phyloP scores from a whole-genome alignment of 2,888 invertebrate species.

The Oeneis ivallda region DNA sequence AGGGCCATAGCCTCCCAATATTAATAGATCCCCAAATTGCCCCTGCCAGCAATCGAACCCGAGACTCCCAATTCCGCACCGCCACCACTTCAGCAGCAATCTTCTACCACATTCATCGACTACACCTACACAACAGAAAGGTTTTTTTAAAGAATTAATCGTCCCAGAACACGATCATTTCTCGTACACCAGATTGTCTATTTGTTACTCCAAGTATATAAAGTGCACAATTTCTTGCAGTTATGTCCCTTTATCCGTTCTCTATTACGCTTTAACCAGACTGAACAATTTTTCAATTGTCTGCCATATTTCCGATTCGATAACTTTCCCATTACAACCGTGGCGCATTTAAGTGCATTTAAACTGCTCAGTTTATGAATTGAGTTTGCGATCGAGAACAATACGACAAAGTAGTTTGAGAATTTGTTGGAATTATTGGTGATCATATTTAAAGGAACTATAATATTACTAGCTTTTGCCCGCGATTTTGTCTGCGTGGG shows the following conservation, averaged over 20 bases:
- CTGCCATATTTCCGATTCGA: slow-evolving; percentile 30
- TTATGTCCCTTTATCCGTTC: slow-evolving; percentile 28
- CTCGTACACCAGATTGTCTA: slow-evolving; percentile 38
- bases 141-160: slow-evolving; percentile 31
- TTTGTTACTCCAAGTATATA: slow-evolving; percentile 25
- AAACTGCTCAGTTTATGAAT: slow-evolving; percentile 3
- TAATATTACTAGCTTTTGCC: too few species aligned
- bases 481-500: too few species aligned
- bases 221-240: slow-evolving; percentile 23
- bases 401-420: neutral
- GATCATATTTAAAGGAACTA: neutral
- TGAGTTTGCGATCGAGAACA: neutral
- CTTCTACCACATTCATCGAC: slow-evolving; percentile 1
- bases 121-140: slow-evolving; percentile 20
- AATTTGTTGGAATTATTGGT: neutral
- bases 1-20: too few species aligned
- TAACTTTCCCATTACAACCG: slow-evolving; percentile 18
- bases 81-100: too few species aligned
- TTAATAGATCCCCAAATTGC: too few species aligned
- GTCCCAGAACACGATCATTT: slow-evolving; percentile 30
- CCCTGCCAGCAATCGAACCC: too few species aligned
- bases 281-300: slow-evolving; percentile 36
- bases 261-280: slow-evolving; percentile 31
- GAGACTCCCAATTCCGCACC: too few species aligned
- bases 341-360: slow-evolving; percentile 8